phyloP scores from a whole-genome alignment of 2,113 vertebrate genomes.

The Hippoglossus stenolepis region DNA sequence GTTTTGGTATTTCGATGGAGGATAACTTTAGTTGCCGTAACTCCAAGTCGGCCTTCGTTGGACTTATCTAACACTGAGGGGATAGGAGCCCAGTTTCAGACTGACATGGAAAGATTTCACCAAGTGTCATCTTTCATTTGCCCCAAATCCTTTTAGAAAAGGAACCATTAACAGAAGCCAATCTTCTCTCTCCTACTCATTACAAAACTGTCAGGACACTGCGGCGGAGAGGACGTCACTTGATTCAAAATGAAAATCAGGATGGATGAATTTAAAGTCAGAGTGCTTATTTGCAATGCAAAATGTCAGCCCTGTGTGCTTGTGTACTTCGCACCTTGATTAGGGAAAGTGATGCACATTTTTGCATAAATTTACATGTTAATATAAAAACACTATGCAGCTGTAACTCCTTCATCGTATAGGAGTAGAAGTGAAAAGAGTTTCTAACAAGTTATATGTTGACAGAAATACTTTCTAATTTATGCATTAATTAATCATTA shows the following conservation, averaged over 20 bases:
- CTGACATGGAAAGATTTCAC: neutral
- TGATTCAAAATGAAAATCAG: constrained; percentile 15
- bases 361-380: constrained; percentile 45
- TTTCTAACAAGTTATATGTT: too few species aligned
- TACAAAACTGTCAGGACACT: neutral
- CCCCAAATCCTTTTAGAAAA: neutral
- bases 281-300: constrained; percentile 31
- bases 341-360: constrained; percentile 17
- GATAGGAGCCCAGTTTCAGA: neutral
- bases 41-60: neutral
- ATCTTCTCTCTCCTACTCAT: neutral
- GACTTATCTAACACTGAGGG: neutral
- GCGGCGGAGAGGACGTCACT: neutral
- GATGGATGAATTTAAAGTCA: constrained; percentile 25
- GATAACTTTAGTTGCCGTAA: neutral
- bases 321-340: constrained; percentile 16
- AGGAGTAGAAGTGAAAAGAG: neutral
- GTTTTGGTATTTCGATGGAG: too few species aligned
- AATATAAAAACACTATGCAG: neutral
- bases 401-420: constrained; percentile 10
- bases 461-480: too few species aligned
- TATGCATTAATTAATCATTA: too few species aligned
- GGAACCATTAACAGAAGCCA: neutral
- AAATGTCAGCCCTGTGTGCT: constrained; percentile 28
- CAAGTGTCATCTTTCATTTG: neutral